Conservation (phyloP, 1,140 invertebrate genomes). For the Cotesia chilonis region DNA sequence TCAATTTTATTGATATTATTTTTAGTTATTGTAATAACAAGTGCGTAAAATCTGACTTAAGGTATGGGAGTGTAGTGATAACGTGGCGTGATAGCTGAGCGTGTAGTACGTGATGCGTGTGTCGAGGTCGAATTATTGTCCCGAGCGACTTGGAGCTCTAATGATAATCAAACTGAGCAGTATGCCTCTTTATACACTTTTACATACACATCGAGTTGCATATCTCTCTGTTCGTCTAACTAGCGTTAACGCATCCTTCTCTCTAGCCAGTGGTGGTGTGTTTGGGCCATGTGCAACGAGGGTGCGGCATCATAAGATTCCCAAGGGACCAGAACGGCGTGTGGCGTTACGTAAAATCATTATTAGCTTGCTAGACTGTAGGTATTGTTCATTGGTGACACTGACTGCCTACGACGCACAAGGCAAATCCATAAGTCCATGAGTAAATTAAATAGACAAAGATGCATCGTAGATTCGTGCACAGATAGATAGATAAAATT, state of each 20-base stretch:
- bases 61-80: conserved; percentile 39
- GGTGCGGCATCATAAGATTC: conserved; percentile 61
- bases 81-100: conserved; percentile 34
- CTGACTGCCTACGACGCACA: background rate
- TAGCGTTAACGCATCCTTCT: too few relatives aligned
- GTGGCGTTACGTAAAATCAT: conserved; percentile 67
- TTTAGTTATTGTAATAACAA: background rate
- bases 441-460: conserved; percentile 5
- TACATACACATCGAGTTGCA: too few relatives aligned
- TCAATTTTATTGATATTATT: conserved; percentile 10
- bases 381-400: conserved; percentile 46
- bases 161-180: conserved; percentile 58
- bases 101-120: conserved; percentile 40
- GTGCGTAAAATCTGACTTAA: conserved; percentile 35
- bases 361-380: conserved; percentile 61
- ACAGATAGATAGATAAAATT: background rate
- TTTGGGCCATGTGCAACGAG: conserved; percentile 65
- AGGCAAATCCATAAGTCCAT: too few relatives aligned
- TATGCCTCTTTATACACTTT: conserved; percentile 34
- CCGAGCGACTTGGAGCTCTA: conserved; percentile 47
- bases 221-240: too few relatives aligned
- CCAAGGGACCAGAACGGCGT: conserved; percentile 56
- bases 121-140: conserved; percentile 30
- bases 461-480: background rate
- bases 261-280: background rate